Base-by-base conservation (phyloP, 2,113 vertebrate species). In the Saimiri boliviensis region DNA sequence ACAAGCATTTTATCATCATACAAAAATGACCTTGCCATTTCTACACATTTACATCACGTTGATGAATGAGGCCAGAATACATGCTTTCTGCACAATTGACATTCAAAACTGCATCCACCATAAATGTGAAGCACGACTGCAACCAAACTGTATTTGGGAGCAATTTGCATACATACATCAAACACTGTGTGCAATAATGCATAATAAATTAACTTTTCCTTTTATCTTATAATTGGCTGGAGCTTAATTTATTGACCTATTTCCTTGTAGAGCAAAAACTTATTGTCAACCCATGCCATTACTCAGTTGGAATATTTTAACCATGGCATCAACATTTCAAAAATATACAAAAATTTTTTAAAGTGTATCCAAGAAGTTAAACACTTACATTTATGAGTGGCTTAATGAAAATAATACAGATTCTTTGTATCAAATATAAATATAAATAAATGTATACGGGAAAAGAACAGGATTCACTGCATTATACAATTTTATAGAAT, bases 1-100 rank as follows among this genome's bases (percentile, higher is more conserved):
- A 0, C 74, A 11, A 52, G 76, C 30, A 68, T 8, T 0, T 16
- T 47, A 82, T 54, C 23, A 42, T 8, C 71, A 0, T 13, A 19
- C 49, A 19, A 13, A 71, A 80, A 7, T 6, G 0, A 56, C 66
- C 35, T 49, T 23, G 14, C 14, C 8, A 0, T 5, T 23, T 9
- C 21, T 7, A 2, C 1, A 10, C 10, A 4, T 7, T 16, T 42
- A 7, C 6, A 13, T 2, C 7, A 0, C 1, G 0, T 1, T 58
- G 16, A 70, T 9, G 25, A 66, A 37, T 7, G 21, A 58, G 7
- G 8, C 1, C 30, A 49, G 10, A 6, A 6, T 2, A 8, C 0
- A 5, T 0, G 16, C 27, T 9, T 0, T 2, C 14, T 25, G 35
- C 2, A 35, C 6, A 40, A 73, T 3, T 19, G 71, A 13, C 14